A percentile compares a stretch with the other conserved stretches of the same genome.
Conservation (phyloP, 2,888 invertebrate species). For the Hirtodrosophila duncani region DNA sequence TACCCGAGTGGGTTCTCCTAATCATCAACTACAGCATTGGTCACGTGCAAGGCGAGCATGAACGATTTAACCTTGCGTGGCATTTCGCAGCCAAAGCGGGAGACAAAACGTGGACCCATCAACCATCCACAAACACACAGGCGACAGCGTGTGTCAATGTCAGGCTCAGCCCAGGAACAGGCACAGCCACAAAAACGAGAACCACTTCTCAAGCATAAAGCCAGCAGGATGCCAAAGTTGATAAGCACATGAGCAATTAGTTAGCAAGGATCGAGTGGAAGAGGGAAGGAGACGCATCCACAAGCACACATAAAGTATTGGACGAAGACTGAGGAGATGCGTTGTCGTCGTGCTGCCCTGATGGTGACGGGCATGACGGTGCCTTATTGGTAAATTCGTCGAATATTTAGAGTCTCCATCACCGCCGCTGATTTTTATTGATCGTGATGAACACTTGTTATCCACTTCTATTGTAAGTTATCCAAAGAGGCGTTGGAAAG, state of each 20-base stretch:
- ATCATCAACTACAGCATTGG: constrained; percentile 2
- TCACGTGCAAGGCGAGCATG: constrained; percentile 37
- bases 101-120: constrained; percentile 18
- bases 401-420: constrained; percentile 25
- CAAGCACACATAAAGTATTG: constrained; percentile 5
- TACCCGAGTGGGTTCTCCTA: too few species aligned
- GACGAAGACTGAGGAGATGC: constrained; percentile 10
- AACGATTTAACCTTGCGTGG: constrained; percentile 55
- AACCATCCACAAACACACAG: constrained; percentile 7
- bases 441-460: constrained; percentile 57
- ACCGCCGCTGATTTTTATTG: constrained; percentile 34
- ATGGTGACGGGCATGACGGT: constrained; percentile 45
- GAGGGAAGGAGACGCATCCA: neutral
- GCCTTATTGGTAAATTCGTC: constrained; percentile 45
- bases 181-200: constrained; percentile 24
- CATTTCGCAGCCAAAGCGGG: constrained; percentile 22
- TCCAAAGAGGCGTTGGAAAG: constrained; percentile 47
- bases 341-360: constrained; percentile 43
- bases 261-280: constrained; percentile 31
- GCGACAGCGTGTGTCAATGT: constrained; percentile 13
- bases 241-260: constrained; percentile 54
- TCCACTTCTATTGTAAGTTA: constrained; percentile 14
- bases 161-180: constrained; percentile 13
- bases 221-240: constrained; percentile 39
- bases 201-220: constrained; percentile 19